These are phyloP conservation scores for Notodonta dromedarius DNA, from an alignment of 2,888 invertebrate species.

Conservation along the genomic window DNA sequence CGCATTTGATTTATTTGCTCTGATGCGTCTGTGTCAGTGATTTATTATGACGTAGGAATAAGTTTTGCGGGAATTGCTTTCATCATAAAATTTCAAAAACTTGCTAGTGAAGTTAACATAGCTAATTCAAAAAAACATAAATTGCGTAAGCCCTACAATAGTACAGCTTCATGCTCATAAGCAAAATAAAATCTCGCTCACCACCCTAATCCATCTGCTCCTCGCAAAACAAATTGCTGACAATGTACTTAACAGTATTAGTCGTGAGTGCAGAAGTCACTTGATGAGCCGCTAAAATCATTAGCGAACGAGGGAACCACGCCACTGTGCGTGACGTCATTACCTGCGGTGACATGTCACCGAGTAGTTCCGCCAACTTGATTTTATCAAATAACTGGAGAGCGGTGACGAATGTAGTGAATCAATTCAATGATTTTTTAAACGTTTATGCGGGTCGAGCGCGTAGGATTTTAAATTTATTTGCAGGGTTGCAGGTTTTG, in stretches of 20 bases:
- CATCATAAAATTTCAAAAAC: too few relatives aligned
- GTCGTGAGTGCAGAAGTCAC: background rate
- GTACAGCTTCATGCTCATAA: too few relatives aligned
- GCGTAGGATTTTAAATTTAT: too few relatives aligned
- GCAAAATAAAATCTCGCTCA: too few relatives aligned
- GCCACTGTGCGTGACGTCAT: background rate
- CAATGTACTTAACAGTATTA: background rate
- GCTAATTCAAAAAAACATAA: too few relatives aligned
- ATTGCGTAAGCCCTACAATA: too few relatives aligned
- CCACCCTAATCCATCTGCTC: background rate
- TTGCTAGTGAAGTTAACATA: too few relatives aligned
- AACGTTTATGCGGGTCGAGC: too few relatives aligned
- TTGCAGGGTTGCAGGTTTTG: too few relatives aligned
- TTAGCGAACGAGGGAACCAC: background rate
- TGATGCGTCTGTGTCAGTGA: background rate
- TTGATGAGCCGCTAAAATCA: background rate
- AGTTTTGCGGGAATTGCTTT: too few relatives aligned
- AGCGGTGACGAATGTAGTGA: background rate
- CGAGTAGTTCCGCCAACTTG: background rate
- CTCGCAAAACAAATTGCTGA: background rate
- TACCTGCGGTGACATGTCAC: background rate
- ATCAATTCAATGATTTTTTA: too few relatives aligned
- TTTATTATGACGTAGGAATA: background rate
- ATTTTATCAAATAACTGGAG: background rate
- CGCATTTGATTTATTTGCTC: background rate